Base-by-base conservation (phyloP, 2,113 vertebrate genomes). In the Amazona guildingii region DNA sequence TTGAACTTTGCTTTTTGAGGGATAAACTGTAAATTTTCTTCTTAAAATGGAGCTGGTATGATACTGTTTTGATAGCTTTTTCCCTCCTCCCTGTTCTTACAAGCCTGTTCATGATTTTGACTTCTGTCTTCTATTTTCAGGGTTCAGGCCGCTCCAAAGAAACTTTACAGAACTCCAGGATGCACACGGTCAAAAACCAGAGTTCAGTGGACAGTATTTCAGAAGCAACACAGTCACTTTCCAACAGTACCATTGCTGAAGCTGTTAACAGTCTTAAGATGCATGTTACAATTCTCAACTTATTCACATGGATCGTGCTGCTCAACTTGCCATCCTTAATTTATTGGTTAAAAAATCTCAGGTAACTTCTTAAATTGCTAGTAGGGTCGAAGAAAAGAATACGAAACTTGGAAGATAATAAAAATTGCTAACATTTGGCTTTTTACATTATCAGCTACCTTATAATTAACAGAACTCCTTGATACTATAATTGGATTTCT, bases 261-360 rank as follows among this genome's bases (percentile, higher is more conserved):
- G 97, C 98, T 23, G 90, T 98, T 69, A 98, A 98, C 17, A 99
- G 98, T 94, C 97, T 99, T 25, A 98, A 98, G 90, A 98, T 99
- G 87, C 99, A 99, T 63, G 63, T 98, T 70, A 98, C 98, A 41
- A 77, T 99, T 67, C 97, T 99, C 2, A 97, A 98, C 29, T 97
- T 99, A 62, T 92, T 99, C 80, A 98, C 98, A 0, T 98, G 99
- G 80, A 97, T 99, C 13, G 94, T 98, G 35, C 97, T 99, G 94
- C 98, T 99, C 83, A 98, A 95, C 67, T 96, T 97, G 33, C 99
- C 99, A 4, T 99, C 99, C 13, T 98, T 99, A 33, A 95, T 99
- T 97, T 98, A 99, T 94, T 99, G 99, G 99, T 83, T 98, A 28
- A 98, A 99, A 91, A 99, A 99, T 97, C 97, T 99, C 96, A 99